Evolutionary conservation across 2,888 invertebrate genomes (phyloP), one percentile per base, ranked within the genome.

Genomic region (Steinernema hermaphroditum): DNA sequence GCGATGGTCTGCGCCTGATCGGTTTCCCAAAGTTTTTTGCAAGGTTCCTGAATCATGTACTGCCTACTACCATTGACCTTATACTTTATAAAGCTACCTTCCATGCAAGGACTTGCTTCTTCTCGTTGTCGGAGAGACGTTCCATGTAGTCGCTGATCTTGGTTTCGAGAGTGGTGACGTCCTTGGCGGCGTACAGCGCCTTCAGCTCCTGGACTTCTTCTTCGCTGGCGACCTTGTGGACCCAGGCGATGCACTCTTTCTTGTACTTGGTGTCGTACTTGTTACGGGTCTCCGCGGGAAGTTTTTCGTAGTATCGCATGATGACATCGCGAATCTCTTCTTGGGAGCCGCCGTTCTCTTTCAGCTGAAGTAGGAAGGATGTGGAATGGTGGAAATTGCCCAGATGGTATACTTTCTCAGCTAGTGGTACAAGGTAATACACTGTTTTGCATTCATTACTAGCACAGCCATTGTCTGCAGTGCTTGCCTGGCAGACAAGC

Each of bases 241-340:
- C 29, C 62, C 62, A 62, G 1, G 62, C 29, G 62, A 62, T 62
- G 32, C 62, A 62, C 29, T 62, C 32, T n/a, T 29, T 16, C 62
- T 62, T 62, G 62, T 62, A 62, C 29, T 62, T 62, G 6, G 27
- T 14, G 62, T 62, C 62, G 62, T 62, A 62, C 29, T 62, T 29
- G 32, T 16, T 32, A 32, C 62, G 62, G 12, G 62, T 62, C 16
- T 62, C 62, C 16, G 9, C 62, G 32, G 29, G 32, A 32, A 62
- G 62, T 62, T 62, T 32, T 2, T 62, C 32, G 62, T 62, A 62
- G 62, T 62, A 62, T 16, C 62, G 62, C 62, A 62, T 62, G 62
- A 62, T 62, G 16, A 62, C 62, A 16, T 62, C 62, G 62, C 62
- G 62, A 2, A 62, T 16, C 16, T 62, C 62, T 14, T 29, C 62